Evolutionary conservation across 2,888 invertebrate species (phyloP), one percentile per base, ranked within the genome.

Genomic region (Ennomos quercinarius): DNA sequence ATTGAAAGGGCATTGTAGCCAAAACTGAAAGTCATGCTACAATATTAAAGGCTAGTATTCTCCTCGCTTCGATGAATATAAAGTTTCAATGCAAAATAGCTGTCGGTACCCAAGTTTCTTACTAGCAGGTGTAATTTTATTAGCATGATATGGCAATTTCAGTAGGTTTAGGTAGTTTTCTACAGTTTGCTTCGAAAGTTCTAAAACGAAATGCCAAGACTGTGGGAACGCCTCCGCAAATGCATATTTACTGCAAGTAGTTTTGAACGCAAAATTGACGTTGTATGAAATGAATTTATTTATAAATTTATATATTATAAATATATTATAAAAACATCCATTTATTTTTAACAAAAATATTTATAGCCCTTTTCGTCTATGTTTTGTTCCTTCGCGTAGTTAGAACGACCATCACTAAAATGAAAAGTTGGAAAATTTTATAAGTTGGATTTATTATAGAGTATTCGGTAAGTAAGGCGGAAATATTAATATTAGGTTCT

Each of bases 121-220:
- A 11, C 42, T 36, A 50, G 41, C 40, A 34, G 27, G 38, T 41
- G 34, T 46, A 46, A 52, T 47, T 51, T 27, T 47, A 52, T 57
- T n/a, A 38, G 48, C 48, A 44, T 53, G 53, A 53, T 53, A 42
- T 46, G 42, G 51, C 46, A 52, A 27, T 48, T 59, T 53, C 2
- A 27, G 27, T 27, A 27, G 27, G 27, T 27, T 5, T 27, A n/a
- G 35, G 40, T 44, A 48, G 48, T 44, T 52, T 57, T 12, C 43
- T 43, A 12, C 34, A 2, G 9, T 35, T 12, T 10, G 42, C 37
- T 39, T 51, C 12, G 0, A 46, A 38, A 48, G 48, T 58, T 53
- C 57, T 41, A 51, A 37, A 41, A 42, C 51, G 44, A 46, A 45
- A 53, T 57, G 40, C 52, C 57, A 49, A 52, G 56, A 44, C 17